These are phyloP conservation scores for Alcedo atthis DNA, from an alignment of 2,797 vertebrate species.

Conservation along the genomic window DNA sequence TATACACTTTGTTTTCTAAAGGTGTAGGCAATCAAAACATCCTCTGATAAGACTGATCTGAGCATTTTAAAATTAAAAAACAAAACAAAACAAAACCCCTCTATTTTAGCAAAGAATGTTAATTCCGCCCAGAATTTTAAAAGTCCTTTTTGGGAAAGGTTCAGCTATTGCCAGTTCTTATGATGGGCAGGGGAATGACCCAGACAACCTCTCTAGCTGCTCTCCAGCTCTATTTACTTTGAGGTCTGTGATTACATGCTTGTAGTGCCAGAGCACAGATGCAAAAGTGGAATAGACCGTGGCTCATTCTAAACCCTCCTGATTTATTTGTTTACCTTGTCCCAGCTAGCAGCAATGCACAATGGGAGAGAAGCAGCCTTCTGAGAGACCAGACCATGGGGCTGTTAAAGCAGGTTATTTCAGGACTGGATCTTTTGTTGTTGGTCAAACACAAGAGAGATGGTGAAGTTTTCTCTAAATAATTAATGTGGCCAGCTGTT, in stretches of 20 bases:
- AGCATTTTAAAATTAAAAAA: background rate
- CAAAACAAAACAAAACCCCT: too few relatives aligned
- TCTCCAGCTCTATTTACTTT: background rate
- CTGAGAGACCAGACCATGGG: background rate
- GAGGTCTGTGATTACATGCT: background rate
- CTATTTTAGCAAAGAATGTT: background rate
- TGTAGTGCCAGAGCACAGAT: background rate
- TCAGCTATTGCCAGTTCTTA: background rate
- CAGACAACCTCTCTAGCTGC: background rate
- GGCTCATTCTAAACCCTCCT: background rate
- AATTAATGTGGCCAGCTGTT: background rate
- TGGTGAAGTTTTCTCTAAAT: conserved; percentile 2
- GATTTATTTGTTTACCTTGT: conserved; percentile 45
- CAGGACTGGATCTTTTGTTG: background rate
- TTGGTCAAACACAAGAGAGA: conserved; percentile 15
- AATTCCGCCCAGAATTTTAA: background rate
- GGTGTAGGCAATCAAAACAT: background rate
- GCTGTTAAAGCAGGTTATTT: conserved; percentile 18
- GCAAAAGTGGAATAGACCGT: background rate
- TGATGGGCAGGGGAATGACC: background rate
- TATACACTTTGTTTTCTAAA: background rate
- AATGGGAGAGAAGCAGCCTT: background rate
- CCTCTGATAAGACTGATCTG: background rate
- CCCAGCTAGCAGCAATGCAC: background rate
- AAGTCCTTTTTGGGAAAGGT: background rate